phyloP scores from a whole-genome alignment of 1,140 invertebrate genomes.

The Trichomalopsis sarcophagae region DNA sequence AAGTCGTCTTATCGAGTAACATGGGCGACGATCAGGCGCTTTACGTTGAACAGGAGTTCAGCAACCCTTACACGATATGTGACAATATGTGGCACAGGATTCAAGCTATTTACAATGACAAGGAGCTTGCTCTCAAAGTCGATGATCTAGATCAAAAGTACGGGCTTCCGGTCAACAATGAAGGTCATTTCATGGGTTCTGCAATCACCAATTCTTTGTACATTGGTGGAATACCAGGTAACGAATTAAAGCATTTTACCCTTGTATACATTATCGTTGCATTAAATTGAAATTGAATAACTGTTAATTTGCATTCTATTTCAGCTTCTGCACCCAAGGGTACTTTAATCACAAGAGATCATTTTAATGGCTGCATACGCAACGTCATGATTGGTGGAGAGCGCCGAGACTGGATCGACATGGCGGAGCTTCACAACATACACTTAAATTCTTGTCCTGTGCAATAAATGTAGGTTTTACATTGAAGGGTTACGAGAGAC shows the following conservation, averaged over 20 bases:
- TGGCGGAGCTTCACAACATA: slow-evolving; percentile 88
- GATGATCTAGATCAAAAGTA: slow-evolving; percentile 79
- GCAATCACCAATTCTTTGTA: slow-evolving; percentile 80
- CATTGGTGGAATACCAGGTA: slow-evolving; percentile 91
- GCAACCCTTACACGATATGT: slow-evolving; percentile 82
- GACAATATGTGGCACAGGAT: slow-evolving; percentile 93
- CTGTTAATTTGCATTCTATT: slow-evolving; percentile 46
- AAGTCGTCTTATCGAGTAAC: slow-evolving; percentile 83
- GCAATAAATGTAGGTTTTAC: slow-evolving; percentile 62
- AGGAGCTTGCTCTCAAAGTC: slow-evolving; percentile 82
- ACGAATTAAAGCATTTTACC: slow-evolving; percentile 40
- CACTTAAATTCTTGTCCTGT: slow-evolving; percentile 89
- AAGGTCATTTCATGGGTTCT: slow-evolving; percentile 64
- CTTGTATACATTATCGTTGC: slow-evolving; percentile 11
- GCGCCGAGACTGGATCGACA: slow-evolving; percentile 87
- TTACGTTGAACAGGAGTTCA: slow-evolving; percentile 77
- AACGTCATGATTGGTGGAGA: slow-evolving; percentile 85
- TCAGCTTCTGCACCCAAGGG: slow-evolving; percentile 81
- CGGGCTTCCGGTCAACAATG: slow-evolving; percentile 73
- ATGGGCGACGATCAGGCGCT: slow-evolving; percentile 79
- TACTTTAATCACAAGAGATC: slow-evolving; percentile 82
- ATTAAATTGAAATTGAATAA: not conserved
- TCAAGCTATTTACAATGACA: slow-evolving; percentile 82
- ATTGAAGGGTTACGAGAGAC: slow-evolving; percentile 28
- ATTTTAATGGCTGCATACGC: slow-evolving; percentile 93